Evolutionary conservation across 2,888 invertebrate species (phyloP).

Genomic region (Physocephala rufipes): DNA sequence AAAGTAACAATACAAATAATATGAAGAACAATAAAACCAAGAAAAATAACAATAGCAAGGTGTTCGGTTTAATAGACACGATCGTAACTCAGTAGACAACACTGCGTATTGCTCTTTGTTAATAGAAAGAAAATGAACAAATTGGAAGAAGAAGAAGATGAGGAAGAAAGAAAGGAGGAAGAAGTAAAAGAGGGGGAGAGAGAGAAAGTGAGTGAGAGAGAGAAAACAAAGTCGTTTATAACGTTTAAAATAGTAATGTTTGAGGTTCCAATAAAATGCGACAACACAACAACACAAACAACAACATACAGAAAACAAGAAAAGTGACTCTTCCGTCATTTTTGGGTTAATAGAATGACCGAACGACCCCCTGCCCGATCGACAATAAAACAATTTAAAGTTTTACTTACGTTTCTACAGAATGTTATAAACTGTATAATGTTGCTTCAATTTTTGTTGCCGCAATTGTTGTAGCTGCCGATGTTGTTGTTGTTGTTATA

Average conservation of each 20-base stretch:
- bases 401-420: no score
- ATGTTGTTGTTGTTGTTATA: background rate
- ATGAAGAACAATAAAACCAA: background rate
- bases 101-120: no score
- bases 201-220: no score
- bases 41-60: no score
- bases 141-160: no score
- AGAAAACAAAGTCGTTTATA: background rate
- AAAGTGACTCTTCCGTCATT: slow-evolving; percentile 6
- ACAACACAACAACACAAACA: background rate
- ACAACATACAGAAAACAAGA: background rate
- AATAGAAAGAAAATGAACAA: no score
- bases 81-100: background rate
- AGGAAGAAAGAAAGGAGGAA: no score
- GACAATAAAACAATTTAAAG: slow-evolving; percentile 23
- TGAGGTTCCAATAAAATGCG: background rate
- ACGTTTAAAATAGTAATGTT: background rate
- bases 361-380: no score
- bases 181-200: no score
- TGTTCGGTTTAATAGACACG: background rate
- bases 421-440: background rate
- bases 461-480: background rate
- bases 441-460: background rate
- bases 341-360: slow-evolving; percentile 22
- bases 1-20: background rate